A percentile compares a stretch with the other conserved stretches of the same genome.
Evolutionary conservation across 2,113 vertebrate genomes (phyloP).

Genomic region (Indri indri): DNA sequence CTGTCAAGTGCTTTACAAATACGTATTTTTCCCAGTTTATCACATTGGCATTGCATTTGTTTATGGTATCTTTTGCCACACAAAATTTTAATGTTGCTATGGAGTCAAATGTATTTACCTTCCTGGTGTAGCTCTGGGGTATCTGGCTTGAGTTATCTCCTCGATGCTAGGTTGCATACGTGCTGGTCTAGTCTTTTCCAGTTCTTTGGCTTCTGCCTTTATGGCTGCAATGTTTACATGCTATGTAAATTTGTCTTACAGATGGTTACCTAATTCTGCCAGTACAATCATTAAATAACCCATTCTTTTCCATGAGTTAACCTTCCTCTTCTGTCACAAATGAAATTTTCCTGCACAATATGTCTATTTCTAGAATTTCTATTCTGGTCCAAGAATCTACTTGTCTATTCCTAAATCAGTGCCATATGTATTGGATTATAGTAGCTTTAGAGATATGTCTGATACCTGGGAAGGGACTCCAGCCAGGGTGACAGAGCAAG

Average conservation of each 20-base stretch:
- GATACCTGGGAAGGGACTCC: accelerated
- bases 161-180: accelerated
- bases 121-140: background rate
- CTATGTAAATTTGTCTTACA: accelerated
- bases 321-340: background rate
- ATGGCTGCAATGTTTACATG: accelerated
- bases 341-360: background rate
- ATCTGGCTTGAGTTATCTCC: accelerated
- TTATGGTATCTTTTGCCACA: background rate
- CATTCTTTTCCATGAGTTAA: accelerated
- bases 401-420: accelerated
- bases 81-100: background rate
- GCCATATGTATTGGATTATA: accelerated
- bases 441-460: background rate
- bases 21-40: background rate
- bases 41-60: no score
- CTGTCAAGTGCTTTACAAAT: background rate
- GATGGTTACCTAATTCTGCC: accelerated
- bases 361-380: background rate
- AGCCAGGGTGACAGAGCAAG: background rate
- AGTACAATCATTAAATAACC: accelerated
- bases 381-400: accelerated
- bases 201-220: background rate
- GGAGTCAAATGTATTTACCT: accelerated
- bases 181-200: no score